These are phyloP conservation scores for Platichthys stellatus DNA, from an alignment of 2,113 vertebrate genomes.

Conservation along the genomic window DNA sequence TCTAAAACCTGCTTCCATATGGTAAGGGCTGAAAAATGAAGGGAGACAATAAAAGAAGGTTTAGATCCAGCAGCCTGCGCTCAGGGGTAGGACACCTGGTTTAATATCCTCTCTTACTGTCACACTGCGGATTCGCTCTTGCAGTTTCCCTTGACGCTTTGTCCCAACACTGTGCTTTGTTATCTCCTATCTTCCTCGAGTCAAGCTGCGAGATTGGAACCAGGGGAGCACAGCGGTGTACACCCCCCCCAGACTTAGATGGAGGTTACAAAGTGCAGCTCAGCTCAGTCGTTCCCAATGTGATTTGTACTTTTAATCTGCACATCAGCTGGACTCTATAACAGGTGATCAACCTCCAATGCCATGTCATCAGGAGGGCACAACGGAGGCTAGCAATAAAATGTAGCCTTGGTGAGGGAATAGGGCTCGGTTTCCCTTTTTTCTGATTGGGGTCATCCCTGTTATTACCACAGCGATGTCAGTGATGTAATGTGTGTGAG, in stretches of 20 bases:
- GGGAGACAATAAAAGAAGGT: neutral
- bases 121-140: constrained; percentile 13
- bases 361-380: constrained; percentile 54
- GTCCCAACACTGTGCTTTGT: neutral
- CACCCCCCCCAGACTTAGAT: neutral
- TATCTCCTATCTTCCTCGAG: constrained; percentile 35
- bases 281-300: constrained; percentile 49
- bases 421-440: constrained; percentile 53
- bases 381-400: constrained; percentile 55
- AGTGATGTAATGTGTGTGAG: constrained; percentile 55
- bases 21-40: constrained; percentile 19
- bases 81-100: constrained; percentile 34
- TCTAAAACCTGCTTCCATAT: constrained; percentile 5
- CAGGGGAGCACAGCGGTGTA: constrained; percentile 11
- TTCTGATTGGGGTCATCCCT: constrained; percentile 78
- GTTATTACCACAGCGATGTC: constrained; percentile 65
- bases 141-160: constrained; percentile 24
- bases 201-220: constrained; percentile 27
- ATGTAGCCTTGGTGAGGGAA: constrained; percentile 45
- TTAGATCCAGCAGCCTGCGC: constrained; percentile 5
- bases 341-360: constrained; percentile 63
- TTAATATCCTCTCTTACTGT: constrained; percentile 52
- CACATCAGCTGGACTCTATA: constrained; percentile 58
- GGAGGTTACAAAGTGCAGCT: constrained; percentile 42
- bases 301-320: constrained; percentile 75